Evolutionary conservation across 2,888 invertebrate species (phyloP).

Genomic region (Schizotus pectinicornis): DNA sequence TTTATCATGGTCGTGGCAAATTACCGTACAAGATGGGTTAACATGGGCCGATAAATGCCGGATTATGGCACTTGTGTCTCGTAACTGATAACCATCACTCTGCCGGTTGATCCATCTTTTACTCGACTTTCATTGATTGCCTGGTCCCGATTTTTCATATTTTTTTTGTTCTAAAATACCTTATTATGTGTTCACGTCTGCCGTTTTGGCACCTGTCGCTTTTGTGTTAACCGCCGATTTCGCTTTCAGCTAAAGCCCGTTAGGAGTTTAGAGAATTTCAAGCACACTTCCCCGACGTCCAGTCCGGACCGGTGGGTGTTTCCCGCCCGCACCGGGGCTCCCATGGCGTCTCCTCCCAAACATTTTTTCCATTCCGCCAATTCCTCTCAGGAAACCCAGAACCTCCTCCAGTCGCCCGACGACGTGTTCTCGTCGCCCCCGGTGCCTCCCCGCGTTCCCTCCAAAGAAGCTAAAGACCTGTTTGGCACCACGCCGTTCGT

Average conservation of each 20-base stretch:
- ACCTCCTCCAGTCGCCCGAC: constrained; percentile 55
- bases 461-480: constrained; percentile 48
- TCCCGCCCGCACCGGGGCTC: constrained; percentile 40
- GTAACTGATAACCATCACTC: neutral
- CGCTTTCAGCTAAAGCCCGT: constrained; percentile 66
- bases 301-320: constrained; percentile 53
- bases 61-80: neutral
- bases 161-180: neutral
- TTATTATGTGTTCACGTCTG: neutral
- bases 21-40: neutral
- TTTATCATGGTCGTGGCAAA: neutral
- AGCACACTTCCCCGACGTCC: constrained; percentile 45
- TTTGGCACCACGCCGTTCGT: constrained; percentile 57
- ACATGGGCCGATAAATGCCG: too few species aligned
- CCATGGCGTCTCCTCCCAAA: constrained; percentile 48
- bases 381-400: constrained; percentile 51
- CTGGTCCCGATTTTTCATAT: neutral
- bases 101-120: neutral
- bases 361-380: constrained; percentile 38
- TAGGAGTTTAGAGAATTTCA: constrained; percentile 66
- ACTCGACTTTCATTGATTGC: too few species aligned
- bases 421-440: constrained; percentile 55
- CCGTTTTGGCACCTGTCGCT: constrained; percentile 7
- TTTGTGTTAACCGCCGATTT: constrained; percentile 15
- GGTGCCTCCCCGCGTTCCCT: constrained; percentile 59